These are phyloP conservation scores for Standfussiana lucernea DNA, from an alignment of 2,888 invertebrate genomes.

Conservation along the genomic window DNA sequence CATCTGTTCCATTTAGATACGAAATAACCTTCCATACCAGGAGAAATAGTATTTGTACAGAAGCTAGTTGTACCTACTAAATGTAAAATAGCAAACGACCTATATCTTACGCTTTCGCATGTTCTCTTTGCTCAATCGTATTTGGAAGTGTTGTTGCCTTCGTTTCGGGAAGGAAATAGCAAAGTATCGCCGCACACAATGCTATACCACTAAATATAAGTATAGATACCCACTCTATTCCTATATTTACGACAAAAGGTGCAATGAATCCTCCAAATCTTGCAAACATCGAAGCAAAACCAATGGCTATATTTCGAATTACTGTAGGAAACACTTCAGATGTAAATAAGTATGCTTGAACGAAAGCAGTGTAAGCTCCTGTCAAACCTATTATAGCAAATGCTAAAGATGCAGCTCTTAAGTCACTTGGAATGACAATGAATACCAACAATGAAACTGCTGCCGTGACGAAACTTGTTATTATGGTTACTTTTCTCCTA, in stretches of 20 bases:
- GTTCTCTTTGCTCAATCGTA: conserved; percentile 82
- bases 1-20: not conserved
- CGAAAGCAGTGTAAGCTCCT: conserved; percentile 93
- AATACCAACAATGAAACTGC: conserved; percentile 79
- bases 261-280: conserved; percentile 93
- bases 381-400: conserved; percentile 94
- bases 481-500: conserved; percentile 78
- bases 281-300: conserved; percentile 93
- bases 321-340: conserved; percentile 95
- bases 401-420: conserved; percentile 88
- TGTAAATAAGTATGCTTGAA: conserved; percentile 93
- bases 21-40: not conserved
- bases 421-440: conserved; percentile 76
- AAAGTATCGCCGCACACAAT: conserved; percentile 79
- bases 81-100: not conserved
- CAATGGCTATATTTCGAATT: conserved; percentile 94
- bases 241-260: conserved; percentile 92
- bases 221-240: conserved; percentile 83
- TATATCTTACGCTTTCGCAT: conserved; percentile 24
- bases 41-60: not conserved
- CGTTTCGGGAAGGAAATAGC: conserved; percentile 84
- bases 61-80: no score
- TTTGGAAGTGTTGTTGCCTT: conserved; percentile 81
- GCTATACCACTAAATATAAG: conserved; percentile 67
- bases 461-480: conserved; percentile 77